Conservation (phyloP, 2,797 vertebrate species). For the Hoplostethus atlanticus region DNA sequence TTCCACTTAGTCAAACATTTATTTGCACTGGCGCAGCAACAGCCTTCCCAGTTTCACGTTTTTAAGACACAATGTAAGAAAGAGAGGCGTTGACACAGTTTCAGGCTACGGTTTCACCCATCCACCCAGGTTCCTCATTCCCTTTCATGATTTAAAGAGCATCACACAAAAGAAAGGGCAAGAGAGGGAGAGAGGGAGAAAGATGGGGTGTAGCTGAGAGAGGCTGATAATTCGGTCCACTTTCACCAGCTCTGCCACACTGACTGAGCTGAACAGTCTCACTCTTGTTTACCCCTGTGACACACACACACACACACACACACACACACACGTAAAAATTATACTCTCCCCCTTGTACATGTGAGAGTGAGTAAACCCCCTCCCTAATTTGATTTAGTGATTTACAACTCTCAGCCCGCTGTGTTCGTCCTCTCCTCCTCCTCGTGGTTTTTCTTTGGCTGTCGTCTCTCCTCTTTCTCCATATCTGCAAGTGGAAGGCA, state of each 20-base stretch:
- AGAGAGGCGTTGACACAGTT: conserved; percentile 6
- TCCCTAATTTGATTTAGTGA: background rate
- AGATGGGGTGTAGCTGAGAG: background rate
- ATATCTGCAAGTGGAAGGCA: background rate
- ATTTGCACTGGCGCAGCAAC: background rate
- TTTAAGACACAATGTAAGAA: background rate
- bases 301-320: background rate
- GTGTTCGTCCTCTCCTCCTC: background rate
- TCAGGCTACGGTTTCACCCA: conserved; percentile 15
- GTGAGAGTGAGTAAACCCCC: background rate
- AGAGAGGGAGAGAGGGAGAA: background rate
- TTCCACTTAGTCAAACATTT: background rate
- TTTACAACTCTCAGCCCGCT: background rate
- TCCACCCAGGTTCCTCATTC: background rate
- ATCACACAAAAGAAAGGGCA: background rate
- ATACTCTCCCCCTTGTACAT: background rate
- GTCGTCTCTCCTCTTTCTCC: background rate
- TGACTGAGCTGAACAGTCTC: background rate
- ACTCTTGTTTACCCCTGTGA: background rate
- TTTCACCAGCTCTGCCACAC: background rate
- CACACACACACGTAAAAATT: background rate
- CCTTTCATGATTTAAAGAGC: background rate
- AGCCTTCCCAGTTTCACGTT: background rate
- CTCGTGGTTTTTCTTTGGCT: background rate
- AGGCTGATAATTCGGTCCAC: background rate